Evolutionary conservation across 2,888 invertebrate genomes (phyloP), one percentile per base, ranked within the genome.

Genomic region (Mycalesis mineus): DNA sequence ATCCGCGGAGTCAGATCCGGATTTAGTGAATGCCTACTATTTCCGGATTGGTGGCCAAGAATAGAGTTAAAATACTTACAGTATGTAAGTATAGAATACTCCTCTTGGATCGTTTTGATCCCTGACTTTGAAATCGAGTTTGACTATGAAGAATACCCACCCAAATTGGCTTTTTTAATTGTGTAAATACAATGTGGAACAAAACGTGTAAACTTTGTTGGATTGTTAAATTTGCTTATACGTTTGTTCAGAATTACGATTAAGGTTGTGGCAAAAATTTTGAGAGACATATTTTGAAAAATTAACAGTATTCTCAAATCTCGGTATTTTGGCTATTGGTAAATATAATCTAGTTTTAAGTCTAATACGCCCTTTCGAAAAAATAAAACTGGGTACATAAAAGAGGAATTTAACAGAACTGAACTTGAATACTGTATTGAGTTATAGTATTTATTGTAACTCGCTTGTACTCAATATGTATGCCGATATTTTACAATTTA

Each of bases 211-310:
- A 56, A 63, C 52, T 74, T 80, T 82, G 81, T 86, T 83, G 80
- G 81, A 84, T 83, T 82, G 82, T 85, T 85, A 82, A 78, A 80
- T 71, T 82, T 80, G 84, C 85, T 87, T 87, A 82, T 78, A 47
- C 14, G 45, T 33, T 47, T 80, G 78, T 75, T 74, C 80, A 82
- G 58, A 57, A 53, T 60, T 60, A 52, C 57, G 78, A 81, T 74
- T 78, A 86, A 84, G 88, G 88, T 88, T 88, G 88, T 88, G 88
- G 88, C 82, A 82, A 82, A 74, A 78, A 82, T 71, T 75, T 86
- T 86, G 82, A 86, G 83, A 88, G 82, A 86, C 79, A 83, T 86
- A 86, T 88, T 88, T 88, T 88, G 80, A 78, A 84, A 84, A 75
- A 79, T 79, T 80, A 83, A 81, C 80, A 80, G 79, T 87, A 85